These are phyloP conservation scores for Forbesichthys agassizii DNA, from an alignment of 2,113 vertebrate genomes.

Conservation along the genomic window DNA sequence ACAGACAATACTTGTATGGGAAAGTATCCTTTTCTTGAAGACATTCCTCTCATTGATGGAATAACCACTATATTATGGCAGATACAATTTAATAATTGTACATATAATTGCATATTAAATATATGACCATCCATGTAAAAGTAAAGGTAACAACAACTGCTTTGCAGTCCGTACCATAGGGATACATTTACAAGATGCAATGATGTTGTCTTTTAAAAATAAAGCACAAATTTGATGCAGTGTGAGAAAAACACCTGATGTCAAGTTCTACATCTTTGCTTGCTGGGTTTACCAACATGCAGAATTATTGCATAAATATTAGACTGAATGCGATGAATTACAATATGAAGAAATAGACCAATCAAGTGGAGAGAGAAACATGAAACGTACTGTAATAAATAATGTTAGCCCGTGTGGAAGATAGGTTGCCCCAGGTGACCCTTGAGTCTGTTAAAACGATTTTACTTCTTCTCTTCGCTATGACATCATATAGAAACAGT, in stretches of 20 bases:
- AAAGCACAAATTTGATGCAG: neutral
- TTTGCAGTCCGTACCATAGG: too few relatives aligned
- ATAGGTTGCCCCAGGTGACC: conserved; percentile 73
- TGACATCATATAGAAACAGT: conserved; percentile 75
- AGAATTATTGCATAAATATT: neutral
- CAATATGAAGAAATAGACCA: neutral
- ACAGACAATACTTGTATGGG: conserved; percentile 10
- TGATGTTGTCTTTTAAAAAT: neutral
- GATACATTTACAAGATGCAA: conserved; percentile 2
- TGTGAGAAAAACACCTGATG: too few relatives aligned
- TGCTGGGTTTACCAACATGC: neutral
- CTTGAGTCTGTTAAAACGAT: conserved; percentile 40
- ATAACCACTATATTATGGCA: too few relatives aligned
- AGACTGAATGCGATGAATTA: neutral
- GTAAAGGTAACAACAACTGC: too few relatives aligned
- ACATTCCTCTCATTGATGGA: conserved; percentile 21
- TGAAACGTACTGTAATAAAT: neutral
- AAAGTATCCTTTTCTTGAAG: conserved; percentile 27
- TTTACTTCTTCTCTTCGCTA: conserved; percentile 55
- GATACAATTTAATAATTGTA: too few relatives aligned
- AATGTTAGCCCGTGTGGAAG: conserved; percentile 27
- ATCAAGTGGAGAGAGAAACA: neutral
- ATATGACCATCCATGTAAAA: too few relatives aligned
- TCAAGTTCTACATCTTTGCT: too few relatives aligned
- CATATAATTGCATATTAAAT: too few relatives aligned